Evolutionary conservation across 1,140 invertebrate genomes (phyloP).

Genomic region (Scaptomyza pallida): DNA sequence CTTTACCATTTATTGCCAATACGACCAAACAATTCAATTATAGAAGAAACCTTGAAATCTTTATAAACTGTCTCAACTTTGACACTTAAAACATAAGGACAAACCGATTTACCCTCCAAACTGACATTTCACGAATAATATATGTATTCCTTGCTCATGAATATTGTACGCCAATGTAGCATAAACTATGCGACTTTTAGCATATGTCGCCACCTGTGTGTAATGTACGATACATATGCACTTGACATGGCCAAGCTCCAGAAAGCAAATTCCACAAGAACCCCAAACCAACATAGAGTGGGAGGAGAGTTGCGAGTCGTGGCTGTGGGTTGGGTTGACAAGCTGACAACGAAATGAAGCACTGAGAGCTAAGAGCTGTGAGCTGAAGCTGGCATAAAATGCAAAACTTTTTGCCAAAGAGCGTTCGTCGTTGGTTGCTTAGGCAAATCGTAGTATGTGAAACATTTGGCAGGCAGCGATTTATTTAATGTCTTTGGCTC

Average conservation of each 20-base stretch:
- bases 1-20: no score
- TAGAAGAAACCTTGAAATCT: no score
- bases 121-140: constrained; percentile 53
- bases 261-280: constrained; percentile 13
- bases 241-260: constrained; percentile 54
- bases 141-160: constrained; percentile 40
- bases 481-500: constrained; percentile 80
- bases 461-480: constrained; percentile 80
- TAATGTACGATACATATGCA: constrained; percentile 75
- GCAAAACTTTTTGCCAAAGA: constrained; percentile 70
- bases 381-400: constrained; percentile 53
- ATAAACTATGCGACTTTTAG: constrained; percentile 74
- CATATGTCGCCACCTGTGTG: constrained; percentile 79
- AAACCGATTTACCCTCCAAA: constrained; percentile 2
- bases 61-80: not conserved
- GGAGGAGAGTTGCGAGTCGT: not conserved
- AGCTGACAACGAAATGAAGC: constrained; percentile 19
- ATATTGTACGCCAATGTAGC: constrained; percentile 30
- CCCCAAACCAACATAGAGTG: constrained; percentile 5
- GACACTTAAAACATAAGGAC: not conserved
- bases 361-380: not conserved
- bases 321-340: constrained; percentile 17
- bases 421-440: constrained; percentile 51
- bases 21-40: no score
- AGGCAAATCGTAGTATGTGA: constrained; percentile 81